phyloP scores from a whole-genome alignment of 2,888 invertebrate species.

The Mesorhabditis belari region DNA sequence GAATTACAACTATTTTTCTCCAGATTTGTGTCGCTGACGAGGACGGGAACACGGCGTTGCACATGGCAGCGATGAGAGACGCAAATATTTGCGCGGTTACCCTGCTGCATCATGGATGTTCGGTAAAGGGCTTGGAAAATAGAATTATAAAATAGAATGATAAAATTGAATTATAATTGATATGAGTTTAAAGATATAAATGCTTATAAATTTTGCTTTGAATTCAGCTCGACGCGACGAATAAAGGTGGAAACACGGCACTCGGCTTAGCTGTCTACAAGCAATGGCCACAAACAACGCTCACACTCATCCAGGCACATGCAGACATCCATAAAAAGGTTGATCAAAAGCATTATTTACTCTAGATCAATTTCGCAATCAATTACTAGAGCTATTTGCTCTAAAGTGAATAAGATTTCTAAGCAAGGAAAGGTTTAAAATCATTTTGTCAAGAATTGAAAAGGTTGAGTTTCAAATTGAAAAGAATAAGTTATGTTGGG shows the following conservation, averaged over 20 bases:
- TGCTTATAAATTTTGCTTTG: no score
- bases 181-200: no score
- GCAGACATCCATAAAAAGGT: slow-evolving; percentile 15
- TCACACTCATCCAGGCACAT: slow-evolving; percentile 38
- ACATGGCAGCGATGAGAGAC: slow-evolving; percentile 55
- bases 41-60: slow-evolving; percentile 54
- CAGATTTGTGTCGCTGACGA: slow-evolving; percentile 17
- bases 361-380: no score
- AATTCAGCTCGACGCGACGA: not conserved
- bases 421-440: no score
- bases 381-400: no score
- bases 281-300: slow-evolving; percentile 45
- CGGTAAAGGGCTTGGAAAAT: not conserved
- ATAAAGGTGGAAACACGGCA: slow-evolving; percentile 50
- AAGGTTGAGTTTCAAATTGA: no score
- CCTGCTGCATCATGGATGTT: slow-evolving; percentile 10
- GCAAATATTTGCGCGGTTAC: slow-evolving; percentile 30
- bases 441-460: no score
- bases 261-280: slow-evolving; percentile 54
- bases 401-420: no score
- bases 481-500: no score
- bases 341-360: no score
- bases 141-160: no score
- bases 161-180: no score
- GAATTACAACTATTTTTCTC: not conserved